Base-by-base conservation (phyloP, 2,797 vertebrate genomes). In the Phoeniculus purpureus region DNA sequence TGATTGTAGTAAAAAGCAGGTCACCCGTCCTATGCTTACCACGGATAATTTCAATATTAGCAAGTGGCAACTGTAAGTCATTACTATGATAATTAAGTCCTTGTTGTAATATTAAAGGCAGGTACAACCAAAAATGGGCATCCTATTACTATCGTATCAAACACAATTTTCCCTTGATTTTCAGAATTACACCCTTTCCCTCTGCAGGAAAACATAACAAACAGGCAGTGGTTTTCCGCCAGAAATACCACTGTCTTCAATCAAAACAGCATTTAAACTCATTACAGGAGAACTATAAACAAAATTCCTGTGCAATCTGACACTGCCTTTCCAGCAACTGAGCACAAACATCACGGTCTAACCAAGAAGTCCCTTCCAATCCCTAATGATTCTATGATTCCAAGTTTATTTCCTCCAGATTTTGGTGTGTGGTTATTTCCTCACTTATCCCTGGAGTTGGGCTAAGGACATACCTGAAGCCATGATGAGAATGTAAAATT, bases 371-470 rank as follows among this genome's bases (percentile, higher is more conserved):
- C n/a, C n/a, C n/a, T n/a, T n/a, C n/a, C n/a, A n/a, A n/a, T n/a
- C n/a, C n/a, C n/a, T n/a, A n/a, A n/a, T n/a, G n/a, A n/a, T n/a
- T n/a, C n/a, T n/a, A n/a, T n/a, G n/a, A n/a, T n/a, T n/a, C n/a
- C n/a, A n/a, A n/a, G n/a, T n/a, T 85, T 65, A 58, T 74, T 89
- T 85, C n/a, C 37, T 50, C 12, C 21, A 72, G 12, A 31, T 88
- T 85, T 64, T 4, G 2, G 20, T 31, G 11, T 51, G 19, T 56
- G 37, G 3, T 23, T 89, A 20, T 82, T 65, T 77, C 82, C 47
- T 79, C 37, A 64, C 0, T 0, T 50, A 29, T 65, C 11, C 3
- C 5, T 25, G 11, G 23, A 64, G 4, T 2, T 77, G 7, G 12
- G 16, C 20, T 75, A 50, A 76, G 25, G 8, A 64, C 31, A 84